Percentiles rank a stretch among this genome's conserved stretches.
These are phyloP conservation scores for Plusia festucae DNA, from an alignment of 2,888 invertebrate genomes.

Conservation along the genomic window DNA sequence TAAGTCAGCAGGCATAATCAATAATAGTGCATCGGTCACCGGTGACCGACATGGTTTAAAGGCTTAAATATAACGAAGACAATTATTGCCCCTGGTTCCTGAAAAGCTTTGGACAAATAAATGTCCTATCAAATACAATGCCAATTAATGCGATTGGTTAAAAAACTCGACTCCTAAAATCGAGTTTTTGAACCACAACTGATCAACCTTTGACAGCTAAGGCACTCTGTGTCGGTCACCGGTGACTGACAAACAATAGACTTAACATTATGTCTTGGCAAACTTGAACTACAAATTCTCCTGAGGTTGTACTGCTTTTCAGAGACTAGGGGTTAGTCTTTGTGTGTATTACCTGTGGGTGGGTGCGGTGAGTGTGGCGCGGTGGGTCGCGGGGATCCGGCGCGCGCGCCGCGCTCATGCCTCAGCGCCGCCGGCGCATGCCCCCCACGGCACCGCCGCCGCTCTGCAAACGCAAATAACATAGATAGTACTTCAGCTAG, in stretches of 20 bases:
- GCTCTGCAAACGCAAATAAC: conserved; percentile 64
- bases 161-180: no score
- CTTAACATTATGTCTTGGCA: background rate
- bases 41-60: background rate
- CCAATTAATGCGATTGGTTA: no score
- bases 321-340: background rate
- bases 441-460: conserved; percentile 74
- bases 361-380: conserved; percentile 81
- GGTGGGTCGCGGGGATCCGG: conserved; percentile 84
- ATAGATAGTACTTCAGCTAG: background rate
- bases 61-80: background rate
- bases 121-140: no score
- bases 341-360: conserved; percentile 77
- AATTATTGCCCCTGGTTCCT: background rate
- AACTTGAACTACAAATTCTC: background rate
- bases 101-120: background rate
- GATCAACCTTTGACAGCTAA: no score
- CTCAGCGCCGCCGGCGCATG: conserved; percentile 84
- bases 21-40: background rate
- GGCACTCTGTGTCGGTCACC: background rate
- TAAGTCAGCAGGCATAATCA: background rate
- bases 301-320: background rate
- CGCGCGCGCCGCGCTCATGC: conserved; percentile 87
- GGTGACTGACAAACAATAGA: background rate
- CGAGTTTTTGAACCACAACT: no score